Evolutionary conservation across 2,888 invertebrate species (phyloP), one percentile per base, ranked within the genome.

Genomic region (Acronicta alni): DNA sequence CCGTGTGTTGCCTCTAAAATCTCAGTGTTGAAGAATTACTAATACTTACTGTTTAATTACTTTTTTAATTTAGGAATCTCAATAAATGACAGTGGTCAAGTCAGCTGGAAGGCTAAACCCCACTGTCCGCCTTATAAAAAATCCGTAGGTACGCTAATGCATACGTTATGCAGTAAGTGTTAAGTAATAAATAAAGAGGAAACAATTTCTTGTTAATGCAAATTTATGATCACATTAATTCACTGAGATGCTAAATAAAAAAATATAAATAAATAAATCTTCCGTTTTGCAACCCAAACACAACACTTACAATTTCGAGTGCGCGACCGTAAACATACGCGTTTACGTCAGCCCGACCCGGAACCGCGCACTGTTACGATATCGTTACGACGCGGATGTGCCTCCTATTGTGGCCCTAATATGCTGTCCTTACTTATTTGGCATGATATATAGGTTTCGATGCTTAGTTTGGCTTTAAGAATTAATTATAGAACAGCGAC

Each of bases 321-420:
- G 47, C 54, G 41, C 55, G 44, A 45, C 51, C 44, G 47, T 69
- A 62, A 69, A 74, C 52, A 44, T 51, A 18, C n/a, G 18, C 3
- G 38, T 42, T 55, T 42, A 61, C 67, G 20, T 42, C 51, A 42
- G 35, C 39, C 38, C 47, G 12, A 66, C 63, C 63, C 68, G 75
- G 68, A 68, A 74, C 54, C 38, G 16, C 37, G 10, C 26, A 16
- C 17, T 37, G 44, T 74, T 74, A 39, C 75, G 63, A 6, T 57
- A 48, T 54, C n/a, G 30, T 30, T 69, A 69, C 63, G 45, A 39
- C 26, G 26, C 35, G 43, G 43, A 37, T 37, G 73, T 67, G 67
- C 5, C 14, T 68, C 74, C 75, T 74, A 69, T 35, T 73, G 51
- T 52, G 46, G 41, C 43, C 45, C 20, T 62, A 74, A 74, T 45